Evolutionary conservation across 2,113 vertebrate species (phyloP), one percentile per base, ranked within the genome.

Genomic region (Microcebus jonahi): DNA sequence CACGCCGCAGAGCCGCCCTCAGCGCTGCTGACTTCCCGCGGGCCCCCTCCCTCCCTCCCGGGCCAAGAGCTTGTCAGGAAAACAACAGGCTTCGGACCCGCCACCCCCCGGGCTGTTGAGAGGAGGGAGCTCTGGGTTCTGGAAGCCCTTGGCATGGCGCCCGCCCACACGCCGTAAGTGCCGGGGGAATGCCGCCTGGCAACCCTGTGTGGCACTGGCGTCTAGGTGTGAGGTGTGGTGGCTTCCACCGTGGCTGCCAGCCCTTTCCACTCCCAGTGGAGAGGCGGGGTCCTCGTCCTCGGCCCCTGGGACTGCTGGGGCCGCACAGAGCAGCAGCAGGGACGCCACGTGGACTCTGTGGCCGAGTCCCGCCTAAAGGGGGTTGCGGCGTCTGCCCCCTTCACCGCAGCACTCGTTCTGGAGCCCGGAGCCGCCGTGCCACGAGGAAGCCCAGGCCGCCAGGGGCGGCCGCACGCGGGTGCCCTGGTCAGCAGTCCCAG

Each of bases 311-410:
- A 12, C 39, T 1, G 4, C 61, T 10, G 15, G 2, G 0, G 61
- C 21, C 13, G 55, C 23, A 80, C 4, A 50, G 31, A 29, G 36
- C 12, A 42, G 57, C 67, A 34, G 73, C 48, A 39, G 71, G 0
- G 39, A 59, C 0, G 0, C 53, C 0, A 0, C 0, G 21, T n/a
- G 61, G 29, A 27, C 14, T 9, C 17, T 0, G 10, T 8, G 27
- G 57, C 85, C 39, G 55, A 4, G 7, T 29, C 65, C 18, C 0
- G 14, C 42, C 0, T 3, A 29, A 23, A n/a, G 23, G 29, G 11
- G 1, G 6, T 7, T 0, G n/a, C 3, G 1, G 39, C 1, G 0
- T 2, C 83, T 31, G 76, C 39, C n/a, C 8, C 27, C 59, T 10
- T 5, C 3, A 23, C 42, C n/a, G 8, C 34, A 8, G 0, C 23